phyloP scores from a whole-genome alignment of 2,888 invertebrate species.

The Lasioglossum zephyrum region DNA sequence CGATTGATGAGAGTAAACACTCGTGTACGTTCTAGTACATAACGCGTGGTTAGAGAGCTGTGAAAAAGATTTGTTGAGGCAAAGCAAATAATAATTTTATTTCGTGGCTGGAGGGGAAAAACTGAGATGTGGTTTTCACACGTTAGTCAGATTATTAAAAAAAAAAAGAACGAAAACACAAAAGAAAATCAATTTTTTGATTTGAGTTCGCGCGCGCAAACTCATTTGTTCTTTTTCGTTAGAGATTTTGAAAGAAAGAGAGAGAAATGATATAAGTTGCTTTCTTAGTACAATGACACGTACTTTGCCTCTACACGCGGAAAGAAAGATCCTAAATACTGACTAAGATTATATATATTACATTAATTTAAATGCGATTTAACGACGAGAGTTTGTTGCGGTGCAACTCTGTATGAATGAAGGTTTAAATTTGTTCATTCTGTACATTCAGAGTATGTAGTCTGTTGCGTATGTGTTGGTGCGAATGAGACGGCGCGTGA shows the following conservation, averaged over 20 bases:
- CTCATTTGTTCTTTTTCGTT: slow-evolving; percentile 39
- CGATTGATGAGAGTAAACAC: slow-evolving; percentile 59
- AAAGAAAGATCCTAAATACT: slow-evolving; percentile 57
- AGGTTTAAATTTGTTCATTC: slow-evolving; percentile 61
- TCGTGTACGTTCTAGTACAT: slow-evolving; percentile 82
- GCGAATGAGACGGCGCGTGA: slow-evolving; percentile 11
- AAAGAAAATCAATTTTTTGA: slow-evolving; percentile 28
- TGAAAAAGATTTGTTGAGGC: slow-evolving; percentile 49
- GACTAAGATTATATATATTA: slow-evolving; percentile 55
- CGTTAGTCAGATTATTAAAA: slow-evolving; percentile 46
- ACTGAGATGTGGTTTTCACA: slow-evolving; percentile 54
- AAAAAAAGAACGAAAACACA: slow-evolving; percentile 19
- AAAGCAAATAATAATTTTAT: slow-evolving; percentile 55
- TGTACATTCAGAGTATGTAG: slow-evolving; percentile 59
- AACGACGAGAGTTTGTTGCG: slow-evolving; percentile 46
- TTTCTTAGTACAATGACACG: slow-evolving; percentile 43
- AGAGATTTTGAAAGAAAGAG: background rate
- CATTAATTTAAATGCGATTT: slow-evolving; percentile 69
- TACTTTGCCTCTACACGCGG: slow-evolving; percentile 56
- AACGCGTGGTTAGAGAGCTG: slow-evolving; percentile 57
- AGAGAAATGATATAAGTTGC: slow-evolving; percentile 30
- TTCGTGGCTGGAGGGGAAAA: slow-evolving; percentile 53
- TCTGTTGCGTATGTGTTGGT: slow-evolving; percentile 21
- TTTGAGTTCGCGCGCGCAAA: slow-evolving; percentile 40
- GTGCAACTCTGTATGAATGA: slow-evolving; percentile 60